phyloP scores from a whole-genome alignment of 1,140 invertebrate species.

The Dendrolimus kikuchii region DNA sequence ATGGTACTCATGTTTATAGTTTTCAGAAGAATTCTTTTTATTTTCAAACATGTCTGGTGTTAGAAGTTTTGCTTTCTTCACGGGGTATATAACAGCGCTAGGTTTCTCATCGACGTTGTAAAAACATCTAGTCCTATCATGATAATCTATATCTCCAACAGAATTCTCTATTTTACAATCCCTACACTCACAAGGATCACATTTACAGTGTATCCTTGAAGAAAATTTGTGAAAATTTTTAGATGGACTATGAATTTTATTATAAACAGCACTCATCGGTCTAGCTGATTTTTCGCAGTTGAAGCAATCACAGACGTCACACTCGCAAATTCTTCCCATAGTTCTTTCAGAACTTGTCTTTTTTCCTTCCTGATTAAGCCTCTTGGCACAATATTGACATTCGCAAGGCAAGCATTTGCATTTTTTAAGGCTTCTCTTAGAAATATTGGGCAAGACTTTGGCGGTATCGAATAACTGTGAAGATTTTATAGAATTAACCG shows the following conservation, averaged over 20 bases:
- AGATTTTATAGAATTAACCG: constrained; percentile 8
- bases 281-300: constrained; percentile 16
- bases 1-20: not conserved
- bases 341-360: constrained; percentile 2
- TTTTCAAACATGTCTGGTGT: constrained; percentile 7
- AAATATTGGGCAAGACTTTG: not conserved
- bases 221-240: not conserved
- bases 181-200: constrained; percentile 6
- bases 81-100: constrained; percentile 4
- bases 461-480: constrained; percentile 5
- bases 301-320: constrained; percentile 24
- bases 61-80: constrained; percentile 16
- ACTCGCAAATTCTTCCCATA: constrained; percentile 9
- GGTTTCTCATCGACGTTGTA: not conserved
- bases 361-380: not conserved
- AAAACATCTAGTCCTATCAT: not conserved
- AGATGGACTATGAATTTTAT: not conserved
- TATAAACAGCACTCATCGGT: not conserved
- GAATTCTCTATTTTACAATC: not conserved
- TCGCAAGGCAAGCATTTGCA: constrained; percentile 31
- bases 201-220: constrained; percentile 4
- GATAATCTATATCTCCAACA: not conserved
- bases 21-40: constrained; percentile 7
- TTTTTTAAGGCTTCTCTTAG: not conserved
- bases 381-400: constrained; percentile 20